Conservation (phyloP, 2,113 vertebrate species). For the Thunnus maccoyii region DNA sequence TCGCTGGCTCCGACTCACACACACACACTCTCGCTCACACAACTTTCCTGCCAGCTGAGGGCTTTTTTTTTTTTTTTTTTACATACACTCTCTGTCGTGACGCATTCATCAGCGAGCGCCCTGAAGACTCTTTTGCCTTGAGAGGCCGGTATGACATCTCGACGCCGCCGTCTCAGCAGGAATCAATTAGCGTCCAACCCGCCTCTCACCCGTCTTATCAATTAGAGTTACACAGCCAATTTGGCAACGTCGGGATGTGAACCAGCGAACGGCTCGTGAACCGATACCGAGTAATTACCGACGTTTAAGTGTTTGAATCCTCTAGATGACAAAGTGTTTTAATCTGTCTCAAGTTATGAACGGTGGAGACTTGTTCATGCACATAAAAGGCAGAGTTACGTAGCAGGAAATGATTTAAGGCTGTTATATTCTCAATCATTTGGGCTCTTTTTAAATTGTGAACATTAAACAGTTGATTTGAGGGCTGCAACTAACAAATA, state of each 20-base stretch:
- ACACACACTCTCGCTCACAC: constrained; percentile 42
- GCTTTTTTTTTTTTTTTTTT: background rate
- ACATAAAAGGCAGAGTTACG: too few species aligned
- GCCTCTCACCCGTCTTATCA: constrained; percentile 52
- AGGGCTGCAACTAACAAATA: too few species aligned
- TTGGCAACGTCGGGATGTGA: constrained; percentile 28
- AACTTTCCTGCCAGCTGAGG: constrained; percentile 52
- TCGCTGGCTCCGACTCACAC: constrained; percentile 50
- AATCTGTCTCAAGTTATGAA: background rate
- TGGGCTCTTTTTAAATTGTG: too few species aligned
- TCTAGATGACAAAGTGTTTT: background rate
- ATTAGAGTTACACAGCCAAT: constrained; percentile 68
- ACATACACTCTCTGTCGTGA: background rate
- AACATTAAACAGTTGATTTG: too few species aligned
- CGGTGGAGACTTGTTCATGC: background rate
- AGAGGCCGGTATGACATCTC: constrained; percentile 54
- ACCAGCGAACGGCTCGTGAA: constrained; percentile 7
- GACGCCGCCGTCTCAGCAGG: constrained; percentile 56
- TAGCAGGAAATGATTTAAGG: too few species aligned
- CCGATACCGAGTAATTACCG: background rate
- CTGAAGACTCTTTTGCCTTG: constrained; percentile 53
- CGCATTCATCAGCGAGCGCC: constrained; percentile 47
- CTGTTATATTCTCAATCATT: too few species aligned
- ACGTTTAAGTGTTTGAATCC: background rate
- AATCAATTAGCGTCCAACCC: constrained; percentile 71